phyloP scores from a whole-genome alignment of 2,113 vertebrate genomes.

The Lycaon pictus region DNA sequence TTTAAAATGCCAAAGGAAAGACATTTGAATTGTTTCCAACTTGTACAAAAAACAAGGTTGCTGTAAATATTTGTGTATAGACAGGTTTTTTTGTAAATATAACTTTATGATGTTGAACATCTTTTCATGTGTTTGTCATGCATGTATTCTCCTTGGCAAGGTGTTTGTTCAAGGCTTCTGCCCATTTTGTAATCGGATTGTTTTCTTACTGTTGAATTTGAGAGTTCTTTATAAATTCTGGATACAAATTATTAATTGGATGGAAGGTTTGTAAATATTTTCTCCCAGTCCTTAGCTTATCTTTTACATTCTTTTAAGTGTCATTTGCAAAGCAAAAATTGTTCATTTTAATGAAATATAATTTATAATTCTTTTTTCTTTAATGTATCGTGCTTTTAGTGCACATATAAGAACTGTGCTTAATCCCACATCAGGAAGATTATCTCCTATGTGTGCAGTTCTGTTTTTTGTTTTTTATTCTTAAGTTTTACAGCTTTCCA shows the following conservation, averaged over 20 bases:
- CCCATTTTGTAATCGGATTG: background rate
- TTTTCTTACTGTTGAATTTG: background rate
- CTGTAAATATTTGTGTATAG: background rate
- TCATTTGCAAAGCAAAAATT: background rate
- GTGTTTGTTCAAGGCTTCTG: background rate
- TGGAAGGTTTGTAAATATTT: background rate
- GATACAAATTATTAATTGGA: background rate
- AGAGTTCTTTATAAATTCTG: background rate
- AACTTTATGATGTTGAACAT: background rate
- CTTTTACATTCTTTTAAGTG: background rate
- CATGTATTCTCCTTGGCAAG: background rate
- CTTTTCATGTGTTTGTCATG: background rate
- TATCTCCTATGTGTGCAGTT: background rate
- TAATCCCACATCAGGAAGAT: background rate
- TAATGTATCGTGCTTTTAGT: background rate
- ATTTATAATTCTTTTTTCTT: background rate
- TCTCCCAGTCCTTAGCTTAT: background rate
- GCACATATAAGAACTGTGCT: background rate
- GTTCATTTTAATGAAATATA: background rate
- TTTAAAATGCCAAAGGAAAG: background rate
- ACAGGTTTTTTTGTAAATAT: background rate
- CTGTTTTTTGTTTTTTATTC: background rate
- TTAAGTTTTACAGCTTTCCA: background rate
- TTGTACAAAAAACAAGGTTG: background rate
- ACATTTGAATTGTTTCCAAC: background rate